phyloP scores from a whole-genome alignment of 1,140 invertebrate genomes.

The Drosophila mojavensis region DNA sequence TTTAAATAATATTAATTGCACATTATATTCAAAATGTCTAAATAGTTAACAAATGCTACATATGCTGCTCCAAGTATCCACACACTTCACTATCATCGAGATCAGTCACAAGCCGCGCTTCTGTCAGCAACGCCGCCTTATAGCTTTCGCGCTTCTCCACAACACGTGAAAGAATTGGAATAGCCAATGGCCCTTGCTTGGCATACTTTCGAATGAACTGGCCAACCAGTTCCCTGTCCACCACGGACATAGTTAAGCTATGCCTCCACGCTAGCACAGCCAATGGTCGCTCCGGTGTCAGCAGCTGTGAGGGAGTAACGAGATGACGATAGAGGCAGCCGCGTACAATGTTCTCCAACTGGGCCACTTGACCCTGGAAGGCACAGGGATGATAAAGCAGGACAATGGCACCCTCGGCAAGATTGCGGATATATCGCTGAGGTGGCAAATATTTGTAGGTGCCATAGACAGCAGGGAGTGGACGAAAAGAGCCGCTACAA shows the following conservation, averaged over 20 bases:
- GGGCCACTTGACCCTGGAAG: constrained; percentile 87
- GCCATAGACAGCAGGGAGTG: constrained; percentile 92
- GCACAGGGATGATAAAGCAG: constrained; percentile 96
- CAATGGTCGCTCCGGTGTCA: constrained; percentile 88
- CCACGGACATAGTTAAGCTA: constrained; percentile 89
- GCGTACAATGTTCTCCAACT: constrained; percentile 87
- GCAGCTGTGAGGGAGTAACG: constrained; percentile 89
- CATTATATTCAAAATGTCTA: constrained; percentile 31
- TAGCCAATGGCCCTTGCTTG: constrained; percentile 86
- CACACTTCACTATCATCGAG: constrained; percentile 85
- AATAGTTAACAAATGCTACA: constrained; percentile 44
- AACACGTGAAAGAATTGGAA: constrained; percentile 85
- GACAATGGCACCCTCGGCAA: constrained; percentile 94
- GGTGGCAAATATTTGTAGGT: constrained; percentile 92
- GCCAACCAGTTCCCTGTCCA: constrained; percentile 86
- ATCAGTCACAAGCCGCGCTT: constrained; percentile 86
- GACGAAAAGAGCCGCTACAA: constrained; percentile 91
- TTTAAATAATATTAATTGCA: constrained; percentile 4
- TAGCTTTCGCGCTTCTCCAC: constrained; percentile 88
- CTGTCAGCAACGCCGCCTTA: constrained; percentile 85
- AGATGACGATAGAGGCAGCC: constrained; percentile 91
- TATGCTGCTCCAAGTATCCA: constrained; percentile 69
- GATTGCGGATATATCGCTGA: constrained; percentile 93
- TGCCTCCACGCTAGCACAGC: constrained; percentile 92
- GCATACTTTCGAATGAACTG: constrained; percentile 89